A percentile compares a stretch with the other conserved stretches of the same genome.
Evolutionary conservation across 2,888 invertebrate species (phyloP).

Genomic region (Agrochola litura): DNA sequence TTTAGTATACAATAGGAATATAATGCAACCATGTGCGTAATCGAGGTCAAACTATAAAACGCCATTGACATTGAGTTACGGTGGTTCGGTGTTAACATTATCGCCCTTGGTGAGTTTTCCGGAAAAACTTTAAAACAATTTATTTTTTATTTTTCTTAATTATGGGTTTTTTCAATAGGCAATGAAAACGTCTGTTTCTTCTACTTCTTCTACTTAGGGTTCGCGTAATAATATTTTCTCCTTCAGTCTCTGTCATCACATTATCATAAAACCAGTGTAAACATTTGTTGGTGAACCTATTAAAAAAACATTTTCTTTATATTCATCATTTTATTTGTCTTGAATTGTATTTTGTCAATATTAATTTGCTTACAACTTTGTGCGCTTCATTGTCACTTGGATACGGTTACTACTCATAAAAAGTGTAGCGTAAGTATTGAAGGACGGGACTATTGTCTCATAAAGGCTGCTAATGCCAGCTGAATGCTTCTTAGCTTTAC

Average conservation of each 20-base stretch:
- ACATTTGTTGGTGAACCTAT: not conserved
- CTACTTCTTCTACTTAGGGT: too few species aligned
- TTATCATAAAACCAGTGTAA: not conserved
- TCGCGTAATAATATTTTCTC: not conserved
- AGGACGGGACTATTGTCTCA: slow-evolving; percentile 15
- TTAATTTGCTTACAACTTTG: not conserved
- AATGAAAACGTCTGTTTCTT: not conserved
- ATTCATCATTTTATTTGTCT: slow-evolving; percentile 1
- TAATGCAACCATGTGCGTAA: slow-evolving; percentile 65
- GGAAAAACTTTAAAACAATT: not conserved
- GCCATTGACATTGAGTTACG: slow-evolving; percentile 82
- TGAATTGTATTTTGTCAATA: slow-evolving; percentile 20
- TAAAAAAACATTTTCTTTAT: not conserved
- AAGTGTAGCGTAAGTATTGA: slow-evolving; percentile 1
- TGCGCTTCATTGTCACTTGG: slow-evolving; percentile 19
- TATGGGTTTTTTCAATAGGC: not conserved
- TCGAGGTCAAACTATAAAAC: slow-evolving; percentile 77
- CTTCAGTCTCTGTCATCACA: not conserved
- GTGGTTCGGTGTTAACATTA: slow-evolving; percentile 65
- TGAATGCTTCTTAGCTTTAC: not conserved
- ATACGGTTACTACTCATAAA: not conserved
- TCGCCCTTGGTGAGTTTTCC: slow-evolving; percentile 40
- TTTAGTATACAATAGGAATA: slow-evolving; percentile 62
- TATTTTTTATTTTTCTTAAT: not conserved
- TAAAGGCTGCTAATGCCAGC: slow-evolving; percentile 10